Base-by-base conservation (phyloP, 2,888 invertebrate genomes). In the Eupithecia vulgata region DNA sequence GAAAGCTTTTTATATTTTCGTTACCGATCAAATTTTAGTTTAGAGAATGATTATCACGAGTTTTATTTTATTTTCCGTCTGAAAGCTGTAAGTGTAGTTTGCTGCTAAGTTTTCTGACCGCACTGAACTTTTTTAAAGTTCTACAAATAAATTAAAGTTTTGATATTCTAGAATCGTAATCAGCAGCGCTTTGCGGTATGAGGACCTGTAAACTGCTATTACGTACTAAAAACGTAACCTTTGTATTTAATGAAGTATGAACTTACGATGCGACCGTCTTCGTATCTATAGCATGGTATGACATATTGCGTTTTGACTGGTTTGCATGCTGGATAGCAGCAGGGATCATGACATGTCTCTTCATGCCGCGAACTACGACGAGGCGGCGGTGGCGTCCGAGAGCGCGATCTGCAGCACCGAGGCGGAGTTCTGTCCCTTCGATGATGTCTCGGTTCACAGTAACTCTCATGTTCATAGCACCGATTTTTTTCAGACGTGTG, bases 261-360 rank as follows among this genome's bases (percentile, higher is more conserved):
- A 91, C 94, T 93, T 89, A 94, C 94, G 77, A 94, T 92, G 72
- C 94, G 88, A 17, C 94, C 94, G 77, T 94, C 94, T 85, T 94
- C 94, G 62, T 94, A 94, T 82, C 93, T 86, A 75, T 93, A 94
- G 78, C 94, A 94, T 2, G 94, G 94, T 76, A 93, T 92, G 45
- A 94, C 88, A 76, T 93, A 94, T 88, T 94, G 93, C 4, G 89
- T 90, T 80, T 87, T 89, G 62, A 88, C 82, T 34, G 90, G 89
- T 74, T 83, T 86, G 80, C 87, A 88, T 25, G 74, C 62, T 7
- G 81, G 74, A 37, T 79, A 74, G 70, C 76, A 79, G 76, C 82
- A 82, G 5, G 77, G 78, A 73, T 57, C 82, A 83, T 21, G 65
- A 52, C 80, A 78, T 30, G 30, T 1, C 76, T 34, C 35, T 8